Evolutionary conservation across 1,140 invertebrate genomes (phyloP).

Genomic region (Halictus rubicundus): DNA sequence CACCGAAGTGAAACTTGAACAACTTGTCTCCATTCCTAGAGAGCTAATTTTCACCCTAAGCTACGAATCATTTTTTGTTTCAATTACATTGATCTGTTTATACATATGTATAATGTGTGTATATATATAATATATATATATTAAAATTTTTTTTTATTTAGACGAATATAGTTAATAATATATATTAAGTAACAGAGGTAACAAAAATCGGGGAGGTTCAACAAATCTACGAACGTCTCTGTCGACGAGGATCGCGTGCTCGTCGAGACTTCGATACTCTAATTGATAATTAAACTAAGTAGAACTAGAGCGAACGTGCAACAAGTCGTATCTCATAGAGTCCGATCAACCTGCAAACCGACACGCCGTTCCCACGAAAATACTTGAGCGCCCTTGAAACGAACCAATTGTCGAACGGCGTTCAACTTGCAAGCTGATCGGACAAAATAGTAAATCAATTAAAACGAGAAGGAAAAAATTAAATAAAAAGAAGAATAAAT

Average conservation of each 20-base stretch:
- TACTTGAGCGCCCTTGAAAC: background rate
- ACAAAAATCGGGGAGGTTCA: conserved; percentile 64
- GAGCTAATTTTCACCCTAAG: conserved; percentile 67
- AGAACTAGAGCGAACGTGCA: conserved; percentile 67
- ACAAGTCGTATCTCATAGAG: conserved; percentile 52
- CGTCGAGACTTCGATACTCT: conserved; percentile 53
- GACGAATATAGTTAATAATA: conserved; percentile 70
- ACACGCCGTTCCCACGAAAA: background rate
- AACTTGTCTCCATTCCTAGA: conserved; percentile 67
- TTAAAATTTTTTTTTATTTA: conserved; percentile 72
- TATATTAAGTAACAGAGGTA: conserved; percentile 69
- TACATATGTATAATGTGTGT: conserved; percentile 63
- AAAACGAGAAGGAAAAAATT: conserved; percentile 6
- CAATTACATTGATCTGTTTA: conserved; percentile 76
- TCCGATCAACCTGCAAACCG: conserved; percentile 22
- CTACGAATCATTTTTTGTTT: conserved; percentile 68
- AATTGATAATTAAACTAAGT: conserved; percentile 64
- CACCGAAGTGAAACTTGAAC: conserved; percentile 73
- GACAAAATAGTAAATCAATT: conserved; percentile 17
- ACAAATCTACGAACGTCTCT: conserved; percentile 59
- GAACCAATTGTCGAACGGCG: background rate
- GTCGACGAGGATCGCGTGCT: conserved; percentile 44
- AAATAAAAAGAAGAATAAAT: background rate
- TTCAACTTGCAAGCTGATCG: conserved; percentile 25
- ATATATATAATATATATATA: conserved; percentile 61